Base-by-base conservation (phyloP, 2,888 invertebrate genomes). In the Andrena camellia region DNA sequence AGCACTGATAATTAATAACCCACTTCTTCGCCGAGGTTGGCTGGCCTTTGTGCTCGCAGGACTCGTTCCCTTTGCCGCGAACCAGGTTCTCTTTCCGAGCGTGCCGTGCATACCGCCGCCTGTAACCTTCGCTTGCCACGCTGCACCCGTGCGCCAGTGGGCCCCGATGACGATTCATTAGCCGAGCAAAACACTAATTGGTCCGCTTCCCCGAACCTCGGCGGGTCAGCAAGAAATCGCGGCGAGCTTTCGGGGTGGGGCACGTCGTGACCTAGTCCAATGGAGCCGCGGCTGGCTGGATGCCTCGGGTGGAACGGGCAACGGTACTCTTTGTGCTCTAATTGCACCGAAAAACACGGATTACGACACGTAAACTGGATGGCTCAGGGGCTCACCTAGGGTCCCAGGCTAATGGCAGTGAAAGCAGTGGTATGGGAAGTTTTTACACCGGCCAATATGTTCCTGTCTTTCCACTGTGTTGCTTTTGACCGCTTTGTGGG, bases 181-280 rank as follows among this genome's bases (percentile, higher is more conserved):
- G 86, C 87, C 88, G 83, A 84, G 88, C 91, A 90, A 91, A 91
- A 90, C 91, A 90, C 91, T 91, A 91, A 91, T 91, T 91, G 91
- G 91, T 91, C 88, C 87, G 89, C 88, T 89, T 91, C 89, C 82
- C 77, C 86, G 90, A 91, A 90, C 77, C 82, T 63, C 69, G 81
- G 68, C 48, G 71, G 64, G 35, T 13, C 66, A 20, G 71, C 72
- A 85, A 87, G 89, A 87, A 88, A 78, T 76, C 84, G 62, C 72
- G 62, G 68, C 64, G 67, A 81, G 77, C 81, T 86, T 87, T 87
- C 75, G 87, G 78, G 67, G 60, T 62, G 70, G 68, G n/a, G 67
- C 70, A 75, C 64, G 71, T 69, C 85, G 81, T 88, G 89, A 89
- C 87, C 89, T 63, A 88, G 71, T 88, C 66, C 77, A 79, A 78